Percentiles rank a stretch among this genome's conserved stretches.
phyloP scores from a whole-genome alignment of 2,888 invertebrate genomes.

The Nomada goodeniana region DNA sequence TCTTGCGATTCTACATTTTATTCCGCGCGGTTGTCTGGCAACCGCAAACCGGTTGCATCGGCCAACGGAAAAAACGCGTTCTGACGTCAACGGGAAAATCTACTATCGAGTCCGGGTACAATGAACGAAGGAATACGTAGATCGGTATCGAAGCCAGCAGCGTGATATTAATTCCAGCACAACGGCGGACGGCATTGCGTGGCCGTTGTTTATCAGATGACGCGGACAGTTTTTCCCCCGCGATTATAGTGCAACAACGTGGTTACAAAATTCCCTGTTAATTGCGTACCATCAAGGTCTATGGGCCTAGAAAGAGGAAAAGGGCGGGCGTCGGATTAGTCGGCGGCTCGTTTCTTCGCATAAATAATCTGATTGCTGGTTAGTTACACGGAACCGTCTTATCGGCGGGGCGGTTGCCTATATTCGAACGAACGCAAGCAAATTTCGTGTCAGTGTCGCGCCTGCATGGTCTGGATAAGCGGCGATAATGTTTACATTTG shows the following conservation, averaged over 20 bases:
- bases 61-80: conserved; percentile 20
- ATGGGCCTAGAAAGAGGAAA: neutral
- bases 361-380: neutral
- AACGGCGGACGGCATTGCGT: conserved; percentile 4
- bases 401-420: neutral
- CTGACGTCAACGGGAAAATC: conserved; percentile 48
- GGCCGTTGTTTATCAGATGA: conserved; percentile 26
- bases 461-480: neutral
- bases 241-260: neutral
- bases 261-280: neutral
- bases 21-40: neutral
- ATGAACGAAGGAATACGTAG: conserved; percentile 43
- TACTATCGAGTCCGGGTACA: conserved; percentile 37
- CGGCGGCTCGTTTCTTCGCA: neutral
- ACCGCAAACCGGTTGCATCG: conserved; percentile 52
- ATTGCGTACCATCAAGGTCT: neutral
- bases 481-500: conserved; percentile 46
- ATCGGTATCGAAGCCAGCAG: conserved; percentile 46
- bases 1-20: conserved; percentile 3
- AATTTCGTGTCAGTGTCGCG: neutral
- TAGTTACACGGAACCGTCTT: conserved; percentile 11
- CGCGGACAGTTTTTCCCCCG: conserved; percentile 30
- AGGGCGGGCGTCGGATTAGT: neutral
- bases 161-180: conserved; percentile 61
- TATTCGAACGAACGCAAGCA: neutral